Percentiles rank a stretch among this genome's conserved stretches.
Evolutionary conservation across 2,888 invertebrate species (phyloP).

Genomic region (Spisula solida): DNA sequence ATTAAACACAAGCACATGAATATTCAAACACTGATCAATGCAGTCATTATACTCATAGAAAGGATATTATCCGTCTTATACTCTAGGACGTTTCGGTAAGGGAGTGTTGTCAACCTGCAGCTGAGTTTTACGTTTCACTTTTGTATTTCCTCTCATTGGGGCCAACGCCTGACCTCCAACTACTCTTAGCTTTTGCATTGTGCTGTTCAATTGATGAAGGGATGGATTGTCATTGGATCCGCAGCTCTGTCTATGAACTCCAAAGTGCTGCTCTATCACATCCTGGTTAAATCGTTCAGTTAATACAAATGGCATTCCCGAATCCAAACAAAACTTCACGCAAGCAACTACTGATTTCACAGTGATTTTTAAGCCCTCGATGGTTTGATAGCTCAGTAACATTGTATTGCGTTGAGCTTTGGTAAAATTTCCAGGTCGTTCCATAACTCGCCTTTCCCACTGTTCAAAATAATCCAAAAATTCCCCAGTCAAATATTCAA

Average conservation of each 20-base stretch:
- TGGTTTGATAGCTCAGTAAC: slow-evolving; percentile 58
- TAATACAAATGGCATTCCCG: slow-evolving; percentile 42
- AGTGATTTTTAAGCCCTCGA: slow-evolving; percentile 13
- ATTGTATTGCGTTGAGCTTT: slow-evolving; percentile 44
- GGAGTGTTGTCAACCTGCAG: no score
- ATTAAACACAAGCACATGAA: no score
- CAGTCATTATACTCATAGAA: no score
- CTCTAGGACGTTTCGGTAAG: no score
- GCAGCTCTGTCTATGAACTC: neutral
- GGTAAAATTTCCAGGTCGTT: slow-evolving; percentile 28
- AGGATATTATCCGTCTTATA: no score
- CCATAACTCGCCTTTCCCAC: slow-evolving; percentile 48
- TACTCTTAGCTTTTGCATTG: neutral
- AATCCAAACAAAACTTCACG: slow-evolving; percentile 44
- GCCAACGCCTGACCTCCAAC: neutral
- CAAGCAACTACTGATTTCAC: slow-evolving; percentile 57
- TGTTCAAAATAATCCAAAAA: slow-evolving; percentile 59
- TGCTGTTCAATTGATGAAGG: neutral
- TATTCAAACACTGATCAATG: no score
- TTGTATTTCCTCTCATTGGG: neutral
- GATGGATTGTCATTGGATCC: neutral
- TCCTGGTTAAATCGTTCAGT: slow-evolving; percentile 54
- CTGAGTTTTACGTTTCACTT: neutral
- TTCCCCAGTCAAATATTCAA: slow-evolving; percentile 41
- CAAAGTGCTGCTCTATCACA: slow-evolving; percentile 65